phyloP scores from a whole-genome alignment of 2,113 vertebrate species.

The Burhinus bistriatus region DNA sequence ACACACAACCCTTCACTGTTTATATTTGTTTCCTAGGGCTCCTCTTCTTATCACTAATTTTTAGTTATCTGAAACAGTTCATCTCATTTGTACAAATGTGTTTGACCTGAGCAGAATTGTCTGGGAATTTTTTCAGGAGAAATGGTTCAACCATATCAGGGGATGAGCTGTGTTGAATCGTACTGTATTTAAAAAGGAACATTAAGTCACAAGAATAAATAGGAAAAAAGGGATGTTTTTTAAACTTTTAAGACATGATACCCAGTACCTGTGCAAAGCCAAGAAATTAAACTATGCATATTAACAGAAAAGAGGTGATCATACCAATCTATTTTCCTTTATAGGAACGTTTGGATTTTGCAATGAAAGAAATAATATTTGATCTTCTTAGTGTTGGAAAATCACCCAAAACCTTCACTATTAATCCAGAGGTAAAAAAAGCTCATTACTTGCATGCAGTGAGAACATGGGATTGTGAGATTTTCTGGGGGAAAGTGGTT shows the following conservation, averaged over 20 bases:
- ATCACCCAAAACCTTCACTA: conserved; percentile 97
- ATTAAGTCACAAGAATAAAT: background rate
- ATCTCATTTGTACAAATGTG: background rate
- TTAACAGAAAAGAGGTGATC: background rate
- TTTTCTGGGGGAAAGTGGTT: background rate
- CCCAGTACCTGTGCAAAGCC: background rate
- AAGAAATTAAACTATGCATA: background rate
- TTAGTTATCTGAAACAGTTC: background rate
- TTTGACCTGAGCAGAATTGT: background rate
- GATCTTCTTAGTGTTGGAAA: conserved; percentile 99
- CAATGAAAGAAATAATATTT: conserved; percentile 99
- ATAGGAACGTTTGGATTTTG: conserved; percentile 99
- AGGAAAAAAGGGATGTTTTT: background rate
- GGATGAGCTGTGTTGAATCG: background rate
- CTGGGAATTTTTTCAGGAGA: background rate
- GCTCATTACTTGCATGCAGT: background rate
- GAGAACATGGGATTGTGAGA: background rate
- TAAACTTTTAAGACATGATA: background rate
- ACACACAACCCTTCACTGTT: background rate
- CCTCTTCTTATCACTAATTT: background rate
- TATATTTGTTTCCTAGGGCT: background rate
- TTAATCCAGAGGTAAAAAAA: conserved; percentile 94
- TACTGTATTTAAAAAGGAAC: background rate
- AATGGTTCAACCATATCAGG: background rate
- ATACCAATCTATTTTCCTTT: background rate